Evolutionary conservation across 2,888 invertebrate genomes (phyloP).

Genomic region (Eledona agricola): DNA sequence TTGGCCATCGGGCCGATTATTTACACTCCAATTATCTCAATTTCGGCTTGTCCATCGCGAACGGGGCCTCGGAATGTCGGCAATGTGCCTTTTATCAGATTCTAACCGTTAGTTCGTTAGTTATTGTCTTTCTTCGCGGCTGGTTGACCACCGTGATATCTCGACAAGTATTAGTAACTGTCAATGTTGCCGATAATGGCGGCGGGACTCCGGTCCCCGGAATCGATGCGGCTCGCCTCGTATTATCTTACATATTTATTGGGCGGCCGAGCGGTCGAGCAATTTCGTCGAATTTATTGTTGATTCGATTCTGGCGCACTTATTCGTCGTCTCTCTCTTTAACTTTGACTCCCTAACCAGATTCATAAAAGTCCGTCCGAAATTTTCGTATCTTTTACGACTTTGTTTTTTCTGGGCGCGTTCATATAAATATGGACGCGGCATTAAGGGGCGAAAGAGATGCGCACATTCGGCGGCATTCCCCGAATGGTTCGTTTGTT

Average conservation of each 20-base stretch:
- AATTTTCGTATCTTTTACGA: conserved; percentile 47
- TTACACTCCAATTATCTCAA: conserved; percentile 50
- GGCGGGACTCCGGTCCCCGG: conserved; percentile 7
- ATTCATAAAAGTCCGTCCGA: conserved; percentile 49
- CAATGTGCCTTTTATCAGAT: conserved; percentile 57
- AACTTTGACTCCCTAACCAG: conserved; percentile 50
- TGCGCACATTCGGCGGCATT: conserved; percentile 15
- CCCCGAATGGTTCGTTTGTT: conserved; percentile 13
- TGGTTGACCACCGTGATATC: conserved; percentile 55
- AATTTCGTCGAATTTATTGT: conserved; percentile 51
- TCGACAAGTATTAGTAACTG: conserved; percentile 56
- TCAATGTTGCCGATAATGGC: conserved; percentile 49
- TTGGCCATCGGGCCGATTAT: conserved; percentile 42
- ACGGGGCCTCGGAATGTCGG: conserved; percentile 48
- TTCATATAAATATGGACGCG: conserved; percentile 40
- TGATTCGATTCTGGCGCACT: conserved; percentile 34
- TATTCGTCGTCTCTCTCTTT: conserved; percentile 22
- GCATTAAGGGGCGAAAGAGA: conserved; percentile 12
- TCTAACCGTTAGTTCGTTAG: conserved; percentile 57
- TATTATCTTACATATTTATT: conserved; percentile 52
- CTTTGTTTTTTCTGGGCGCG: conserved; percentile 40
- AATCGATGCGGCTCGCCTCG: conserved; percentile 16
- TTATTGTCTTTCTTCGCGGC: conserved; percentile 56
- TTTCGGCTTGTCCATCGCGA: conserved; percentile 21
- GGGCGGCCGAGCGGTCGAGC: conserved; percentile 43